Evolutionary conservation across 1,140 invertebrate species (phyloP), one percentile per base, ranked within the genome.

Genomic region (Pissodes strobi): DNA sequence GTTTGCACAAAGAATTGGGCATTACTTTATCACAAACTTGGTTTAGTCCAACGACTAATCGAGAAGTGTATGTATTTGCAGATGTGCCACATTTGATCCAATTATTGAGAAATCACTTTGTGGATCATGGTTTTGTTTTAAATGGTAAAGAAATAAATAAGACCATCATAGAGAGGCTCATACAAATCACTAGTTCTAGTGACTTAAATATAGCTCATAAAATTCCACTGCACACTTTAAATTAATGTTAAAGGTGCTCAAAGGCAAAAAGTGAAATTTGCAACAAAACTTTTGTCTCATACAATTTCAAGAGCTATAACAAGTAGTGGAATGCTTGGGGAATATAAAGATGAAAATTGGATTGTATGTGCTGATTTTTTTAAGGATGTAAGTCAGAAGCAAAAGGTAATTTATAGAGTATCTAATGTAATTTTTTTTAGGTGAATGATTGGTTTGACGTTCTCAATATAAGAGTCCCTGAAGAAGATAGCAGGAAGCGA

Each of bases 21-120:
- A 52, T 70, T 17, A 58, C 37, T 60, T n/a, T 27, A 38, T 21
- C 48, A 63, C n/a, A n/a, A n/a, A n/a, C n/a, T n/a, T n/a, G n/a
- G n/a, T n/a, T n/a, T n/a, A n/a, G n/a, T n/a, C n/a, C 70, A 64
- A 71, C 70, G 17, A 23, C 3, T 48, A 15, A 48, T 15, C n/a
- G 60, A 62, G 64, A 57, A 30, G 51, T 72, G 23, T 74, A 48
- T 63, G 60, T 69, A 10, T 74, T 74, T 66, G 55, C 67, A 13
- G 71, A 72, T 63, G 66, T 58, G 38, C 72, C 69, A 21, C 66
- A 74, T 61, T 22, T 72, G 15, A 30, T 73, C 34, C 72, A 72
- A 66, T 56, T 73, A 18, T 19, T 71, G 22, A 49, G 69, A 57
- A 72, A 72, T 59, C 41, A 68, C 49, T 64, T 73, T 56, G 30